These are phyloP conservation scores for Zelostemma sp. DNA, from an alignment of 1,140 invertebrate species.

Conservation along the genomic window DNA sequence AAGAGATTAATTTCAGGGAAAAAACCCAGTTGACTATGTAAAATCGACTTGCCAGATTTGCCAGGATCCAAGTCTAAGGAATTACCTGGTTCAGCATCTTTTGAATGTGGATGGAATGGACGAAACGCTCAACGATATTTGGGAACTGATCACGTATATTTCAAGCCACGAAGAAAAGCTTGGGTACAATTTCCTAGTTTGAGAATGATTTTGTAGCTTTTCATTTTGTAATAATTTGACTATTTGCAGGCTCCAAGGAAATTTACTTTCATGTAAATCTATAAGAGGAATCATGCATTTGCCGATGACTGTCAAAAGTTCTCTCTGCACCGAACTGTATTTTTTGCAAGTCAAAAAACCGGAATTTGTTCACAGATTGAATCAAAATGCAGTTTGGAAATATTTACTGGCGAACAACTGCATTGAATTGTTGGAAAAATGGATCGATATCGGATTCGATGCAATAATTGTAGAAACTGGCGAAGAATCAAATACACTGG, in stretches of 20 bases:
- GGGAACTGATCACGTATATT: constrained; percentile 72
- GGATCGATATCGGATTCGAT: constrained; percentile 55
- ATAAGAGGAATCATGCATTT: constrained; percentile 56
- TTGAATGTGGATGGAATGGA: constrained; percentile 68
- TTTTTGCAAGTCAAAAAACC: constrained; percentile 50
- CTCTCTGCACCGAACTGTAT: constrained; percentile 59
- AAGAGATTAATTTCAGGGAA: constrained; percentile 54
- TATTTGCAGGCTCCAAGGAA: constrained; percentile 36
- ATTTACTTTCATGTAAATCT: constrained; percentile 48
- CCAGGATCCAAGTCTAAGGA: constrained; percentile 68
- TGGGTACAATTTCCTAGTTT: constrained; percentile 33
- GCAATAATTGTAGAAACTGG: constrained; percentile 1
- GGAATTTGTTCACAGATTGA: constrained; percentile 43
- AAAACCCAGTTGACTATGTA: constrained; percentile 72
- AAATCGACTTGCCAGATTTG: constrained; percentile 71
- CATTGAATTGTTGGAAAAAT: constrained; percentile 49
- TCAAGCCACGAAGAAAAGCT: constrained; percentile 64
- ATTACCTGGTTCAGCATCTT: constrained; percentile 74
- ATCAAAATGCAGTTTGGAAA: constrained; percentile 53
- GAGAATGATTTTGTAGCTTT: no score
- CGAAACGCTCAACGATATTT: constrained; percentile 68
- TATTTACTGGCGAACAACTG: constrained; percentile 58
- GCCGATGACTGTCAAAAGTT: constrained; percentile 47
- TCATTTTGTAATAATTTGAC: background rate
- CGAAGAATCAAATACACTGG: background rate